Conservation (phyloP, 2,888 invertebrate species). For the Scaptomyza cyrtandrae region DNA sequence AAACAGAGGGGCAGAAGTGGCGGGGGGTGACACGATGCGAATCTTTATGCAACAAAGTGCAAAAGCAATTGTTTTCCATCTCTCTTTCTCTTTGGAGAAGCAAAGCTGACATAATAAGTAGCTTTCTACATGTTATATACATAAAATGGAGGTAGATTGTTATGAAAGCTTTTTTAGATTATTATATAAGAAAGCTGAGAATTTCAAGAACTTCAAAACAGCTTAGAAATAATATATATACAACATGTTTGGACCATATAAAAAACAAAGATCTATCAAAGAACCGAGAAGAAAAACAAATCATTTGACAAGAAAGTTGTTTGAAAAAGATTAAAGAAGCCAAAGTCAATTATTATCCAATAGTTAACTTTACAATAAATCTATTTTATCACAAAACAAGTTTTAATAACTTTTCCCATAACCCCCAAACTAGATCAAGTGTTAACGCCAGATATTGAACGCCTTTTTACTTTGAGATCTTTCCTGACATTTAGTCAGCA, state of each 20-base stretch:
- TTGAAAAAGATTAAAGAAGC: background rate
- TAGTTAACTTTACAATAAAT: background rate
- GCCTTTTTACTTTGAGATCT: conserved; percentile 10
- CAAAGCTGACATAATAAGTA: conserved; percentile 44
- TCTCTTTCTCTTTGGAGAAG: conserved; percentile 6
- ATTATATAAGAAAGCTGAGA: too few species aligned
- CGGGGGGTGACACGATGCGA: background rate
- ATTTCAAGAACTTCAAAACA: too few species aligned
- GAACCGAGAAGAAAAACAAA: too few species aligned
- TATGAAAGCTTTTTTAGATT: too few species aligned
- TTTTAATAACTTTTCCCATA: conserved; percentile 9
- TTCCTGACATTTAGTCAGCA: conserved; percentile 35
- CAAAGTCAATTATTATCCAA: background rate
- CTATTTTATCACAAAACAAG: background rate
- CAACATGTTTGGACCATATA: too few species aligned
- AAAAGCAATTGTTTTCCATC: conserved; percentile 33
- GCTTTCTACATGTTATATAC: background rate
- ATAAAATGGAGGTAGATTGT: too few species aligned
- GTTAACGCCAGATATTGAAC: conserved; percentile 17
- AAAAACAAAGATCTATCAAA: too few species aligned
- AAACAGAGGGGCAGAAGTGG: background rate
- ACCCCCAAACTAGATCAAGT: background rate
- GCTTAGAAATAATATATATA: too few species aligned
- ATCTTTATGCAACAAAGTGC: conserved; percentile 2
- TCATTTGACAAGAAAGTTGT: too few species aligned